phyloP scores from a whole-genome alignment of 2,113 vertebrate species.

The Pseudorasbora parva region DNA sequence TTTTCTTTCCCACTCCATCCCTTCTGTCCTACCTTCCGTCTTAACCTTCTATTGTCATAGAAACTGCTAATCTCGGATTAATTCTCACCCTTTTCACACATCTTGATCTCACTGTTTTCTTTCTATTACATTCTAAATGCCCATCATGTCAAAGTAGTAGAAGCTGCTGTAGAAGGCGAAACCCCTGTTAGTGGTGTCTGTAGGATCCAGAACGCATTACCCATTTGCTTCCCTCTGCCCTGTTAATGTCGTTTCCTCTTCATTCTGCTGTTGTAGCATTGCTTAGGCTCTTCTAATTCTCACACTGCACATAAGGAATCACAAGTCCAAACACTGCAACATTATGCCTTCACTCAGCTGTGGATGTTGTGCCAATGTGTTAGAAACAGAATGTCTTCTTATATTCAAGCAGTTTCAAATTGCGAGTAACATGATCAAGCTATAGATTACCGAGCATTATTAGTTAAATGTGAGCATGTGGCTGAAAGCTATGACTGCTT shows the following conservation, averaged over 20 bases:
- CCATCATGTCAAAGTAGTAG: background rate
- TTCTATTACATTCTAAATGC: constrained; percentile 15
- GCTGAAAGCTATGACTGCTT: background rate
- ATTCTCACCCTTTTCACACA: background rate
- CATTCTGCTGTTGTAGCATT: constrained; percentile 20
- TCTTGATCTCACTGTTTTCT: background rate
- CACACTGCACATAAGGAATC: background rate
- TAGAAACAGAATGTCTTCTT: background rate
- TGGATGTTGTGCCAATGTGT: background rate
- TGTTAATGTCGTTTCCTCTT: constrained; percentile 50
- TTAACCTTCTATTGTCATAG: constrained; percentile 1
- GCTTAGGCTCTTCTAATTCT: constrained; percentile 6
- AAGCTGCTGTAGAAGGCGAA: background rate
- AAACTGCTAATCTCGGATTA: background rate
- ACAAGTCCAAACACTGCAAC: background rate
- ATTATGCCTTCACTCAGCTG: background rate
- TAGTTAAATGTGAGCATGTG: background rate
- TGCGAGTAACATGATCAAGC: background rate
- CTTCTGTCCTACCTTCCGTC: background rate
- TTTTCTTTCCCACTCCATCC: background rate
- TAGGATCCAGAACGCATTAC: constrained; percentile 32
- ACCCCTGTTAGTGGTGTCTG: constrained; percentile 35
- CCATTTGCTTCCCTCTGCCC: background rate
- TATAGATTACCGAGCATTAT: background rate
- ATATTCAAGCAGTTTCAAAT: background rate